phyloP scores from a whole-genome alignment of 2,888 invertebrate species.

The Mesodorylaimus sp. region DNA sequence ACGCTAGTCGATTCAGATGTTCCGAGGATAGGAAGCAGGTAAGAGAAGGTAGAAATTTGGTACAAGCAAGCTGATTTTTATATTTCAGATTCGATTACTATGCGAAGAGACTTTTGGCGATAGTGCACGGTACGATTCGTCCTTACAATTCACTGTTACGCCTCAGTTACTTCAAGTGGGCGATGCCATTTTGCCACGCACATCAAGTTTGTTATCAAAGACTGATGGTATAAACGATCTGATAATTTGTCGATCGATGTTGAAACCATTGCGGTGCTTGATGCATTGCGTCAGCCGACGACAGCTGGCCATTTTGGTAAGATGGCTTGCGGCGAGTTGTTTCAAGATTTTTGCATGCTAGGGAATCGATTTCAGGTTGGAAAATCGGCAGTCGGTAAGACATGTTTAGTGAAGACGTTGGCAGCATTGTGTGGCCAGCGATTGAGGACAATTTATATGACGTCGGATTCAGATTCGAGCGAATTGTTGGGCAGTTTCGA shows the following conservation, averaged over 20 bases:
- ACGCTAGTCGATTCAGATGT: slow-evolving; percentile 66
- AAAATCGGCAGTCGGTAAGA: slow-evolving; percentile 57
- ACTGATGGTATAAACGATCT: too few species aligned
- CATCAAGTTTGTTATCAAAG: too few species aligned
- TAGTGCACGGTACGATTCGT: too few species aligned
- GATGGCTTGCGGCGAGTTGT: slow-evolving; percentile 19
- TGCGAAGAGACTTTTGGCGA: too few species aligned
- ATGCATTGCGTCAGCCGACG: slow-evolving; percentile 70
- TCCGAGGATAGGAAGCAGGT: slow-evolving; percentile 52
- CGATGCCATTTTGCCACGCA: too few species aligned
- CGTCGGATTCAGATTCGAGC: slow-evolving; percentile 78
- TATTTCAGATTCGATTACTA: too few species aligned
- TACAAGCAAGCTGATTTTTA: too few species aligned
- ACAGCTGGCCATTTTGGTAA: slow-evolving; percentile 73
- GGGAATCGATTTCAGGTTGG: slow-evolving; percentile 36
- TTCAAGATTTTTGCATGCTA: background rate
- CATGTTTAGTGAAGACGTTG: slow-evolving; percentile 52
- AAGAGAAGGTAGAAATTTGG: too few species aligned
- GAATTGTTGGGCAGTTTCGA: slow-evolving; percentile 93
- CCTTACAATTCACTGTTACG: too few species aligned
- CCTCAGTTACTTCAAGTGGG: too few species aligned
- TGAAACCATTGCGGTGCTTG: slow-evolving; percentile 51
- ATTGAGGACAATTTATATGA: slow-evolving; percentile 57
- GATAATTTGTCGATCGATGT: too few species aligned
- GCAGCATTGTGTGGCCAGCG: slow-evolving; percentile 54